Percentiles rank a stretch among this genome's conserved stretches.
phyloP scores from a whole-genome alignment of 2,113 vertebrate genomes.

The Oreochromis niloticus region DNA sequence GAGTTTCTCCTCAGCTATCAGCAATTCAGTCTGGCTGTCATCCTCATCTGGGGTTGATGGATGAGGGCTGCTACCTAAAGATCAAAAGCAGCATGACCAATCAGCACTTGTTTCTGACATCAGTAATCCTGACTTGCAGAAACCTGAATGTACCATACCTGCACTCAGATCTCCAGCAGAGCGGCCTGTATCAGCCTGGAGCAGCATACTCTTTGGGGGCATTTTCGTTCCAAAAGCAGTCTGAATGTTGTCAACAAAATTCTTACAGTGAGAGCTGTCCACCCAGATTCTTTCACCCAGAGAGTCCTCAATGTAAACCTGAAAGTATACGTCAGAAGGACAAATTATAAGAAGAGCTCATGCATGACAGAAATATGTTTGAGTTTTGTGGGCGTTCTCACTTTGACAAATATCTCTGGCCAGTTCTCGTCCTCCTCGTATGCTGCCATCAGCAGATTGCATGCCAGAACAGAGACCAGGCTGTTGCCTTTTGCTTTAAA shows the following conservation, averaged over 20 bases:
- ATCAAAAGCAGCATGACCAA: background rate
- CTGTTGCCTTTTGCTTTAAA: slow-evolving; percentile 98
- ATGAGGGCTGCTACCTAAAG: slow-evolving; percentile 90
- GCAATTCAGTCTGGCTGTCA: slow-evolving; percentile 90
- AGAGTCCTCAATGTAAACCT: slow-evolving; percentile 99
- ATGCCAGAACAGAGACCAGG: slow-evolving; percentile 91
- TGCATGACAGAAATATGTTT: background rate
- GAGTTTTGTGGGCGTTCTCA: background rate
- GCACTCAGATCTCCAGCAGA: slow-evolving; percentile 89
- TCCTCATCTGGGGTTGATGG: slow-evolving; percentile 93
- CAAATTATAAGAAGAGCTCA: background rate
- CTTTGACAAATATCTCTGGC: slow-evolving; percentile 99
- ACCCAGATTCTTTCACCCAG: slow-evolving; percentile 97
- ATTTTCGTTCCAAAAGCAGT: slow-evolving; percentile 94
- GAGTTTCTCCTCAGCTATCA: slow-evolving; percentile 96
- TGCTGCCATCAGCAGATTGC: slow-evolving; percentile 95
- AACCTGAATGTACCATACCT: slow-evolving; percentile 59
- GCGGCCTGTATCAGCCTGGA: slow-evolving; percentile 85
- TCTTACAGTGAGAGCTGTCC: slow-evolving; percentile 95
- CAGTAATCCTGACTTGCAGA: background rate
- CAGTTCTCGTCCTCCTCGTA: slow-evolving; percentile 99
- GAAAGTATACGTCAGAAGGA: background rate
- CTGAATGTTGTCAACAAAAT: slow-evolving; percentile 95
- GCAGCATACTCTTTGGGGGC: slow-evolving; percentile 91
- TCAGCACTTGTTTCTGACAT: background rate